phyloP scores from a whole-genome alignment of 2,113 vertebrate genomes.

The Rhipidura dahli region DNA sequence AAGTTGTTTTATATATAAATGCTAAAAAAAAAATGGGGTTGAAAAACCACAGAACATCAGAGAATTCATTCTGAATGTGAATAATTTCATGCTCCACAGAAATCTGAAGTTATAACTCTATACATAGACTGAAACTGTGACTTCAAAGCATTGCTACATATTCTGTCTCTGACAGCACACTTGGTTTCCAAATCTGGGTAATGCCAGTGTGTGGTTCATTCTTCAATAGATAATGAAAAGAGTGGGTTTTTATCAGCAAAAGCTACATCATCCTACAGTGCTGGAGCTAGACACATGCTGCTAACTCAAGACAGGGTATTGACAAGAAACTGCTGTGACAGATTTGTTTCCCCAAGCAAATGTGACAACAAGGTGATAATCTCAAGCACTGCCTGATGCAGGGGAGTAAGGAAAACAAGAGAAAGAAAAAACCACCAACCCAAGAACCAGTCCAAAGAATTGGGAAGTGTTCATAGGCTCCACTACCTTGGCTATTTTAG shows the following conservation, averaged over 20 bases:
- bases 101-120: background rate
- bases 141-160: slow-evolving; percentile 14
- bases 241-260: slow-evolving; percentile 20
- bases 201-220: background rate
- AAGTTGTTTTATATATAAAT: background rate
- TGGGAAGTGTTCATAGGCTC: background rate
- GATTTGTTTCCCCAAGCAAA: slow-evolving; percentile 56
- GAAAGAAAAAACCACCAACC: background rate
- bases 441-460: background rate
- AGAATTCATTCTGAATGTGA: background rate
- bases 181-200: slow-evolving; percentile 32
- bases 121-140: background rate
- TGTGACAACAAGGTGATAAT: slow-evolving; percentile 56
- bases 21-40: background rate
- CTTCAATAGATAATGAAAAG: slow-evolving; percentile 13
- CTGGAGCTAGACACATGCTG: slow-evolving; percentile 6
- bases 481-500: background rate
- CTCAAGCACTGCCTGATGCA: slow-evolving; percentile 35
- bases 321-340: slow-evolving; percentile 11
- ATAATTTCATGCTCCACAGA: background rate
- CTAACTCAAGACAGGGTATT: slow-evolving; percentile 18
- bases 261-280: background rate
- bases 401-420: slow-evolving; percentile 1
- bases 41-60: background rate
- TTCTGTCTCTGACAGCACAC: background rate